Evolutionary conservation across 2,797 vertebrate genomes (phyloP).

Genomic region (Amazona finschi): DNA sequence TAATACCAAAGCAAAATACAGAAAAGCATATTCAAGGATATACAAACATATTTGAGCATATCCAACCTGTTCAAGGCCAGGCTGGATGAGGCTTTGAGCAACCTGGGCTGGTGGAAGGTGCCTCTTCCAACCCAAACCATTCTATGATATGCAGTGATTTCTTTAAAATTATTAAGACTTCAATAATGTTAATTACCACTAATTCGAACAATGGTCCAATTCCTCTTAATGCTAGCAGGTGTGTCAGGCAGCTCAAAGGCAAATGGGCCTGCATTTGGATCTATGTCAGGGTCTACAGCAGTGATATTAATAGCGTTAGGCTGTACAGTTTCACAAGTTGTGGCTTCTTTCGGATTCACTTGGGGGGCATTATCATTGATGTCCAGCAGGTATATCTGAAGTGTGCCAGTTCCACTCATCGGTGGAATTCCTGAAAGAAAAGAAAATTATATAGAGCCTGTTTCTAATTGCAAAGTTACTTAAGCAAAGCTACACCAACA

Average conservation of each 20-base stretch:
- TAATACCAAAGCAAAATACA: neutral
- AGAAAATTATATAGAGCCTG: neutral
- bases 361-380: conserved; percentile 95
- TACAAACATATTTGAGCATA: neutral
- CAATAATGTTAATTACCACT: conserved; percentile 77
- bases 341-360: conserved; percentile 91
- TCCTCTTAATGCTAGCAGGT: conserved; percentile 85
- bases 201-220: conserved; percentile 92
- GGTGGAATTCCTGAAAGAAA: conserved; percentile 85
- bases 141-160: neutral
- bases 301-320: conserved; percentile 94
- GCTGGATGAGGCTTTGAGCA: neutral
- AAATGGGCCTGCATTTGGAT: conserved; percentile 92
- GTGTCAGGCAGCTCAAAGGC: conserved; percentile 89
- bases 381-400: conserved; percentile 92
- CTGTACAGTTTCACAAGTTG: conserved; percentile 90
- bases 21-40: neutral
- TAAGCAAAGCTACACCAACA: neutral
- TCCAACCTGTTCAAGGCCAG: neutral
- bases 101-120: neutral
- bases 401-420: conserved; percentile 91
- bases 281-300: conserved; percentile 89
- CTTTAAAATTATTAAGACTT: neutral
- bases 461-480: neutral
- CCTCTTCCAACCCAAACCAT: neutral